Base-by-base conservation (phyloP, 2,888 invertebrate genomes). In the Frankliniella intonsa region DNA sequence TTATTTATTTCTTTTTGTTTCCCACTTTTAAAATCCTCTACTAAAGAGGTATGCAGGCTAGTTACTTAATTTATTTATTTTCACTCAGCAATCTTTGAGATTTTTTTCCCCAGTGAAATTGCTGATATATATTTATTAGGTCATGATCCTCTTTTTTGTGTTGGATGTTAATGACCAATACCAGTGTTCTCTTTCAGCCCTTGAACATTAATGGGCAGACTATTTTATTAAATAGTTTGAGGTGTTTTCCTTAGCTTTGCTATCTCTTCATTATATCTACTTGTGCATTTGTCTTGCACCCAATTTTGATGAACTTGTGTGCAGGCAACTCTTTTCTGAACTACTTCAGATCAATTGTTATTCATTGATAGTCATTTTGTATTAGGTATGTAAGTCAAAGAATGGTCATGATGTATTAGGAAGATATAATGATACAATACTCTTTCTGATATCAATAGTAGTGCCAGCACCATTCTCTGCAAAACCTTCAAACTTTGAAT, bases 391-490 rank as follows among this genome's bases (percentile, higher is more conserved):
- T 76, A 76, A 25, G 69, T 22, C 22, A 76, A 25, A 8, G 69
- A 76, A 25, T 25, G 69, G 69, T 76, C 69, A 76, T 76, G 25
- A 76, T 11, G 22, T 76, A 25, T 76, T 76, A 76, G 25, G 69
- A 76, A 76, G 25, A 25, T 25, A 76, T 76, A 22, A 76, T 25
- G 22, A 76, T 22, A 76, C 62, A 81, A 80, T 83, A 80, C 81
- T 83, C 82, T 83, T 83, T 82, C 82, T 81, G 81, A 65, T 81
- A 81, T 62, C 65, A 38, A 38, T 81, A 80, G 80, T 81, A 69
- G 81, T 27, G 55, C 50, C 69, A 55, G 81, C 82, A 82, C 80
- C 80, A 84, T 84, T 84, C 84, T 84, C 84, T 84, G 84, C 84
- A 82, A 84, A 84, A 83, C 84, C 83, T 82, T 80, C 49, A 81